A percentile compares a stretch with the other conserved stretches of the same genome.
These are phyloP conservation scores for Brassicogethes aeneus DNA, from an alignment of 2,888 invertebrate species.

Conservation along the genomic window DNA sequence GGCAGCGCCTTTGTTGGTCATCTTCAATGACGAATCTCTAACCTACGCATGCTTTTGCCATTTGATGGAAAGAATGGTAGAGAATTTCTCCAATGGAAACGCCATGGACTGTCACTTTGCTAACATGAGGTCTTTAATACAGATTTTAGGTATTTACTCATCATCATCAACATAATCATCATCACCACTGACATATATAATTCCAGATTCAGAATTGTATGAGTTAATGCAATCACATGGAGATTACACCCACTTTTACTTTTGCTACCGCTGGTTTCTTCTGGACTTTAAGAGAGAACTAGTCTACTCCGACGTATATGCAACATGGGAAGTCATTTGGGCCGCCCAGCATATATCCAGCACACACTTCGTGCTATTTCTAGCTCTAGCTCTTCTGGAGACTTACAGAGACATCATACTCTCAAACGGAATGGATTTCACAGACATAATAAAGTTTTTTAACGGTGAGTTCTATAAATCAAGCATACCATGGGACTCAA, in stretches of 20 bases:
- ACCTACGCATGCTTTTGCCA: conserved; percentile 88
- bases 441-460: conserved; percentile 96
- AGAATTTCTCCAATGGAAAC: conserved; percentile 86
- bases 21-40: conserved; percentile 84
- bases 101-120: conserved; percentile 96
- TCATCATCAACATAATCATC: neutral
- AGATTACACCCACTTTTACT: conserved; percentile 95
- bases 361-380: conserved; percentile 83
- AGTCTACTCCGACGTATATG: conserved; percentile 87
- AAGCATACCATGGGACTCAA: neutral
- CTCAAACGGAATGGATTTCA: conserved; percentile 95
- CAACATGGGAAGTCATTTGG: conserved; percentile 95
- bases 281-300: conserved; percentile 93
- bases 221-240: conserved; percentile 91
- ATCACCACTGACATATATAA: neutral
- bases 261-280: conserved; percentile 95
- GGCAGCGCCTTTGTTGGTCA: conserved; percentile 84
- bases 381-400: conserved; percentile 85
- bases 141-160: conserved; percentile 51
- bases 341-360: conserved; percentile 82
- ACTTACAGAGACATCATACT: conserved; percentile 91
- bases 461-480: conserved; percentile 59
- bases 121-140: conserved; percentile 83
- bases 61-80: conserved; percentile 82
- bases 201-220: conserved; percentile 77